Evolutionary conservation across 2,888 invertebrate species (phyloP).

Genomic region (Drosophila niveifrons): DNA sequence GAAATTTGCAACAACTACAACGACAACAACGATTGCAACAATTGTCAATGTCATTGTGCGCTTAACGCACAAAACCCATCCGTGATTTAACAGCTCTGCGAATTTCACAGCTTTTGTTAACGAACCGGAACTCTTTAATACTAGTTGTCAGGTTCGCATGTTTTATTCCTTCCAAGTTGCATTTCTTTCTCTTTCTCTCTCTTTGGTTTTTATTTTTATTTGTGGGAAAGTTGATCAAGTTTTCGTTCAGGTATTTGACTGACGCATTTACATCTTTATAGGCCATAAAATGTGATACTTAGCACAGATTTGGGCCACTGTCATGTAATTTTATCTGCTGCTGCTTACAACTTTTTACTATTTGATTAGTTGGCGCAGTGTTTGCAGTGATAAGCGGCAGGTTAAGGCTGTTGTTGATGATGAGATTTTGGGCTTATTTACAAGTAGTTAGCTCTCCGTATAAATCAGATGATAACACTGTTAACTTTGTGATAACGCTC

Average conservation of each 20-base stretch:
- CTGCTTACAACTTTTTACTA: slow-evolving; percentile 2
- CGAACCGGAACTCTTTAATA: slow-evolving; percentile 47
- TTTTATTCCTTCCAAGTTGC: slow-evolving; percentile 7
- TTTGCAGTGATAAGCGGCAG: slow-evolving; percentile 21
- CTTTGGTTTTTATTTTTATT: slow-evolving; percentile 29
- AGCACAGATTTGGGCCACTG: background rate
- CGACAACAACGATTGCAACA: slow-evolving; percentile 20
- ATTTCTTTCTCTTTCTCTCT: slow-evolving; percentile 9
- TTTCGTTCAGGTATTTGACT: slow-evolving; percentile 20
- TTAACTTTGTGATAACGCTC: background rate
- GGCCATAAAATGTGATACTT: slow-evolving; percentile 36
- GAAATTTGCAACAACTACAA: slow-evolving; percentile 51
- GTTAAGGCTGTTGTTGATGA: background rate
- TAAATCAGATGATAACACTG: slow-evolving; percentile 5
- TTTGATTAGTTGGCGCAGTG: slow-evolving; percentile 30
- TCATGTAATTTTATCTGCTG: slow-evolving; percentile 12
- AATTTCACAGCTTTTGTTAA: slow-evolving; percentile 36
- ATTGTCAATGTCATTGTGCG: slow-evolving; percentile 59
- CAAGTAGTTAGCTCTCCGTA: background rate
- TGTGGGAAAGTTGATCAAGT: slow-evolving; percentile 55
- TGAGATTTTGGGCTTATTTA: background rate
- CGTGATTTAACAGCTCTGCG: slow-evolving; percentile 34
- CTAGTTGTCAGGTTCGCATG: slow-evolving; percentile 8
- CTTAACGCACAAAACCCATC: slow-evolving; percentile 28
- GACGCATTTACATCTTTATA: slow-evolving; percentile 33